Base-by-base conservation (phyloP, 2,888 invertebrate genomes). In the Physocephala rufipes region DNA sequence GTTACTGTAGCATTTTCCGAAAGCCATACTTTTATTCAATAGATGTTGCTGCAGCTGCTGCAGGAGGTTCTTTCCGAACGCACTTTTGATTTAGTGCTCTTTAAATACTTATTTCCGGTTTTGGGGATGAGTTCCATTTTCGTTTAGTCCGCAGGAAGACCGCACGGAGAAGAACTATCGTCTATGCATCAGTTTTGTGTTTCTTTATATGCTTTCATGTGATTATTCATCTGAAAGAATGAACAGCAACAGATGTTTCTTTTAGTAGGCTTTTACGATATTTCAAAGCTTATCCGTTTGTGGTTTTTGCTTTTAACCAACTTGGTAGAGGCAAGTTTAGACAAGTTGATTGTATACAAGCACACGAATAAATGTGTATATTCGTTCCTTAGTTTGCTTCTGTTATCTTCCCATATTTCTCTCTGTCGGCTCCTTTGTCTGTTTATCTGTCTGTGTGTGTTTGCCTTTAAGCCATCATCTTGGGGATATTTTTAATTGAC, bases 31-130 rank as follows among this genome's bases (percentile, higher is more conserved):
- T 26, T 28, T n/a, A 15, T 49, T 21, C 9, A 24, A 26, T 58
- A 2, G 2, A 5, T 26, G 26, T 24, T 58, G 26, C 58, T 13
- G 21, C 28, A 7, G 26, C 58, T 58, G n/a, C 12, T 24, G 12
- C 21, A 21, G 24, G 7, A 2, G 49, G 24, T 45, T 45, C 28
- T 26, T 53, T 45, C 55, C n/a, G n/a, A n/a, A n/a, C n/a, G n/a
- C n/a, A n/a, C n/a, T 58, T 65, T 55, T 36, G 63, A 74, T 71
- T 71, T 65, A 47, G 16, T 47, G 45, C 63, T 26, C 47, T 47
- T 45, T 63, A 63, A 63, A 45, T 63, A 47, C 63, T 24, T 26
- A 63, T 47, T 47, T 63, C 63, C 63, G 47, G 24, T 47, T 62
- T 62, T n/a, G n/a, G n/a, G 43, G 36, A 19, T 30, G 19, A 19